These are phyloP conservation scores for Urocyon cinereoargenteus DNA, from an alignment of 2,797 vertebrate species.

Conservation along the genomic window DNA sequence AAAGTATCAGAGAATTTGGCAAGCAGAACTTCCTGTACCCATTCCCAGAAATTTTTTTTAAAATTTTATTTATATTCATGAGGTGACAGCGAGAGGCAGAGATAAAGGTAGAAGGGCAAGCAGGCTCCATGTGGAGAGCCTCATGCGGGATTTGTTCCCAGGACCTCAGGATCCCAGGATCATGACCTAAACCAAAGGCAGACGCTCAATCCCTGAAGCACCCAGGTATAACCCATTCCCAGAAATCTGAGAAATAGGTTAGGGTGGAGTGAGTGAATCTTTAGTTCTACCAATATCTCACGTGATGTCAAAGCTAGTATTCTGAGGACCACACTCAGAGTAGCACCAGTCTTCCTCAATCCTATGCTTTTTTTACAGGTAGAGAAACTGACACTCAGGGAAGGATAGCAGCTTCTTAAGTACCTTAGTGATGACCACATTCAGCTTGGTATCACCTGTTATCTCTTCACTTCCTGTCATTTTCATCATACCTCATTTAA, in stretches of 20 bases:
- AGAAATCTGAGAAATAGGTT: neutral
- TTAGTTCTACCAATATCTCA: neutral
- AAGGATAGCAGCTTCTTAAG: neutral
- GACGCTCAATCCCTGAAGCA: too few relatives aligned
- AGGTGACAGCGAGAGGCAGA: too few relatives aligned
- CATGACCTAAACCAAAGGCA: too few relatives aligned
- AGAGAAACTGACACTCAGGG: neutral
- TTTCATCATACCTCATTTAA: neutral
- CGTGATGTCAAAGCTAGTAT: neutral
- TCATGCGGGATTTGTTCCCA: too few relatives aligned
- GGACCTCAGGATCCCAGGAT: too few relatives aligned
- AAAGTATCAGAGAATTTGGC: neutral
- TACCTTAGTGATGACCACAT: neutral
- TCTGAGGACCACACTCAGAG: neutral
- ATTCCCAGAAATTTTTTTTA: neutral
- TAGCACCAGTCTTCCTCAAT: neutral
- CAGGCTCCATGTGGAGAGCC: too few relatives aligned
- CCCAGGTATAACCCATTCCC: neutral
- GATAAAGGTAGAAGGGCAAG: too few relatives aligned
- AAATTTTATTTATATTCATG: too few relatives aligned
- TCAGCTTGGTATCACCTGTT: neutral
- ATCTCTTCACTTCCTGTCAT: neutral
- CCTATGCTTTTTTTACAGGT: neutral
- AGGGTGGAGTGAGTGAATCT: neutral
- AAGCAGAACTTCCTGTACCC: neutral